A percentile compares a stretch with the other conserved stretches of the same genome.
phyloP scores from a whole-genome alignment of 2,888 invertebrate species.

The Diadromus collaris region DNA sequence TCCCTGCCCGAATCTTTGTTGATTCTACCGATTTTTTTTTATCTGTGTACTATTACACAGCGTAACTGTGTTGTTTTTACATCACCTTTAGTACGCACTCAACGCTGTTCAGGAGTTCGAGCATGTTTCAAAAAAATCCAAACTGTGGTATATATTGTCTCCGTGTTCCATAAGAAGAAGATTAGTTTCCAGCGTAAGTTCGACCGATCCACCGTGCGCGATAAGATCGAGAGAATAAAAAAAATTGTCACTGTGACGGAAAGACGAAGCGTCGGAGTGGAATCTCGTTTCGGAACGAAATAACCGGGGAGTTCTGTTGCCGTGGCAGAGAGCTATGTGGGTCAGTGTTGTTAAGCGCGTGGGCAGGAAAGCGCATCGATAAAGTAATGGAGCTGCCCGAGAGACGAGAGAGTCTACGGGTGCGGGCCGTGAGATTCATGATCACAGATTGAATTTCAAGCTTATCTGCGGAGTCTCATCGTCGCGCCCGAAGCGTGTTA shows the following conservation, averaged over 20 bases:
- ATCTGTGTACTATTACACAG: not conserved
- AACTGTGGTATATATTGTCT: slow-evolving; percentile 6
- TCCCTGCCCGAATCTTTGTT: no score
- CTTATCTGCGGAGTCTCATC: slow-evolving; percentile 53
- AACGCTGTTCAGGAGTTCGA: not conserved
- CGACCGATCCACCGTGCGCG: not conserved
- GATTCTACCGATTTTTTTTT: no score
- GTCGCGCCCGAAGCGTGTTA: slow-evolving; percentile 55
- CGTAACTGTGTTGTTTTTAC: not conserved
- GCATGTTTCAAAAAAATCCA: not conserved
- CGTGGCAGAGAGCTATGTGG: slow-evolving; percentile 41
- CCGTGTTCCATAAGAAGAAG: slow-evolving; percentile 8
- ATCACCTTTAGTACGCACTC: not conserved
- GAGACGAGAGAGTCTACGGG: slow-evolving; percentile 47
- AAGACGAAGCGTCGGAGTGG: slow-evolving; percentile 15
- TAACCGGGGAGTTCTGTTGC: not conserved
- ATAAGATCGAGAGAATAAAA: slow-evolving; percentile 19
- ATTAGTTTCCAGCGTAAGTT: slow-evolving; percentile 18
- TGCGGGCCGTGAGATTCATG: slow-evolving; percentile 59
- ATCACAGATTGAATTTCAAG: slow-evolving; percentile 59
- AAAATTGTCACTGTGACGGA: slow-evolving; percentile 19
- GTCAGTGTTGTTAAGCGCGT: slow-evolving; percentile 56
- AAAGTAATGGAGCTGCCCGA: slow-evolving; percentile 49
- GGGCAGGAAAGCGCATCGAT: slow-evolving; percentile 57
- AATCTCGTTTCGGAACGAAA: slow-evolving; percentile 17